A percentile compares a stretch with the other conserved stretches of the same genome.
These are phyloP conservation scores for Heliothis virescens DNA, from an alignment of 1,140 invertebrate genomes.

Conservation along the genomic window DNA sequence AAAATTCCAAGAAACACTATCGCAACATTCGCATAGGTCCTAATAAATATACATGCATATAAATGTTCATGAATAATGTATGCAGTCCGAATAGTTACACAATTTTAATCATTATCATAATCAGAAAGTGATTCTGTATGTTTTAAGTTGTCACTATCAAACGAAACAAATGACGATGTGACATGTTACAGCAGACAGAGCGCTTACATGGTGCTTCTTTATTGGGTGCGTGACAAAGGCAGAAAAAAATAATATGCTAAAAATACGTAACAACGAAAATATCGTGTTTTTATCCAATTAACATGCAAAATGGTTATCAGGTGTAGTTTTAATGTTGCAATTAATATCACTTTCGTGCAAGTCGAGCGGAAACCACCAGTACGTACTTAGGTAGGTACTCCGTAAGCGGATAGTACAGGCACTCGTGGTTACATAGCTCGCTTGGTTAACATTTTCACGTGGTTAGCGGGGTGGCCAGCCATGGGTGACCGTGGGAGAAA, in stretches of 20 bases:
- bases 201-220: no score
- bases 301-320: slow-evolving; percentile 1
- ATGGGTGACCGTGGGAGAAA: slow-evolving; percentile 67
- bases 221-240: no score
- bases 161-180: no score
- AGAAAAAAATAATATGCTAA: neutral
- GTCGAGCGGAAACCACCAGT: slow-evolving; percentile 59
- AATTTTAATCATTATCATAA: neutral
- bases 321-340: neutral
- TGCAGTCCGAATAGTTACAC: neutral
- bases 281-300: neutral
- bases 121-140: neutral
- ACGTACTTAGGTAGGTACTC: neutral
- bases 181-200: no score
- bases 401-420: slow-evolving; percentile 61
- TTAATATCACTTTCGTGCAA: slow-evolving; percentile 64
- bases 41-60: neutral
- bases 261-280: neutral
- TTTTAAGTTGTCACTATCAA: neutral
- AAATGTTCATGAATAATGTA: neutral
- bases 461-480: slow-evolving; percentile 65
- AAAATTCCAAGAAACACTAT: neutral
- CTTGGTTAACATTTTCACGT: slow-evolving; percentile 37
- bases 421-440: neutral
- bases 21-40: neutral